Evolutionary conservation across 2,888 invertebrate genomes (phyloP), one percentile per base, ranked within the genome.

Genomic region (Patella pellucida): DNA sequence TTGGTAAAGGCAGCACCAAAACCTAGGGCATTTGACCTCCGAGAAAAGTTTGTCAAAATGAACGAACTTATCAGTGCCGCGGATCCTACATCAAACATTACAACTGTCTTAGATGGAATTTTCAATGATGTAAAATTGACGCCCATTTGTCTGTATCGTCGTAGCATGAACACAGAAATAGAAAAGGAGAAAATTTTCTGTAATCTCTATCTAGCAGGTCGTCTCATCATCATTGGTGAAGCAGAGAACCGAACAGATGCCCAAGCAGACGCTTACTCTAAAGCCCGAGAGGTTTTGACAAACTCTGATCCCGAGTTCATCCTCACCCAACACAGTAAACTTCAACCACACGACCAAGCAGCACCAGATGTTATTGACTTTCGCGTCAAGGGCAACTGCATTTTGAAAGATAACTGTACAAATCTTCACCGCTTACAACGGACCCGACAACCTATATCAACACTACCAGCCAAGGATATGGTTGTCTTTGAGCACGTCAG

Each of bases 401-500:
- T 73, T 23, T 52, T 71, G 54, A 78, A 80, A 11, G 85, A 87
- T 52, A 62, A 62, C 23, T 62, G 62, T 14, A 85, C 85, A 7
- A 87, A 87, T 73, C 75, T 83, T 23, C 77, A 79, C 1, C 81
- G 83, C 7, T 73, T 86, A 31, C 78, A 79, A 62, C 52, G 76
- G 27, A 77, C 77, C 71, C 72, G 72, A 19, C 19, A 76, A 50
- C 78, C 81, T 19, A 62, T 74, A 16, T 74, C 77, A 23, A 77
- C 76, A 70, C 73, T 74, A 54, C 51, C 76, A 12, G 69, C 79
- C 12, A 71, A 71, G 14, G 74, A 77, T 9, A 68, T 84, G 15
- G 82, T 87, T 0, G 80, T 87, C 19, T 74, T 86, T 41, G 87
- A 87, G 77, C 83, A 86, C 68, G 77, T 79, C 51, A 84, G 84